phyloP scores from a whole-genome alignment of 1,140 invertebrate genomes.

The Hypothenemus hampei region DNA sequence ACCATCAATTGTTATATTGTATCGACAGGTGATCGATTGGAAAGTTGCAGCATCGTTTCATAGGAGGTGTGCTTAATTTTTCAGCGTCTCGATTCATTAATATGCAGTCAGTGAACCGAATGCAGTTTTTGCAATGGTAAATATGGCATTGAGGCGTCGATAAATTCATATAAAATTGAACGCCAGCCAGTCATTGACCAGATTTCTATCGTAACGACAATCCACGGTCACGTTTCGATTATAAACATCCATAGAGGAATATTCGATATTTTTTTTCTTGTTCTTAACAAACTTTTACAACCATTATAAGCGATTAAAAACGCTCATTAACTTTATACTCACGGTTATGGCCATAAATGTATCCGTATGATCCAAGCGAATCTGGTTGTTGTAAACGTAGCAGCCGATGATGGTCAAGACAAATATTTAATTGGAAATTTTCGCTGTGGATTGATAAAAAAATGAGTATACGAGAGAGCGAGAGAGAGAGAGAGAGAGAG shows the following conservation, averaged over 20 bases:
- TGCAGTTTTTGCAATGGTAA: constrained; percentile 36
- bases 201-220: neutral
- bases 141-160: constrained; percentile 37
- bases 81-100: constrained; percentile 35
- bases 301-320: neutral
- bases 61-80: constrained; percentile 32
- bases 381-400: too few species aligned
- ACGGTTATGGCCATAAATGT: neutral
- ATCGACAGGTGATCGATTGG: too few species aligned
- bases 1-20: too few species aligned
- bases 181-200: constrained; percentile 1
- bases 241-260: neutral
- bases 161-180: constrained; percentile 9
- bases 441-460: neutral
- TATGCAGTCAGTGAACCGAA: constrained; percentile 40
- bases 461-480: neutral
- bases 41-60: too few species aligned
- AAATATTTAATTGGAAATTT: neutral
- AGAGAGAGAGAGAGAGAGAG: neutral
- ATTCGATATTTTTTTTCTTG: neutral
- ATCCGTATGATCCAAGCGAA: too few species aligned
- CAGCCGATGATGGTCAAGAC: too few species aligned
- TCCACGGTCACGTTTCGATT: neutral
- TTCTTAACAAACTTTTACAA: neutral
- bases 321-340: neutral